These are phyloP conservation scores for Haliclona indistincta DNA, from an alignment of 37 sponge, comb jelly and placozoan genomes.

Conservation along the genomic window DNA sequence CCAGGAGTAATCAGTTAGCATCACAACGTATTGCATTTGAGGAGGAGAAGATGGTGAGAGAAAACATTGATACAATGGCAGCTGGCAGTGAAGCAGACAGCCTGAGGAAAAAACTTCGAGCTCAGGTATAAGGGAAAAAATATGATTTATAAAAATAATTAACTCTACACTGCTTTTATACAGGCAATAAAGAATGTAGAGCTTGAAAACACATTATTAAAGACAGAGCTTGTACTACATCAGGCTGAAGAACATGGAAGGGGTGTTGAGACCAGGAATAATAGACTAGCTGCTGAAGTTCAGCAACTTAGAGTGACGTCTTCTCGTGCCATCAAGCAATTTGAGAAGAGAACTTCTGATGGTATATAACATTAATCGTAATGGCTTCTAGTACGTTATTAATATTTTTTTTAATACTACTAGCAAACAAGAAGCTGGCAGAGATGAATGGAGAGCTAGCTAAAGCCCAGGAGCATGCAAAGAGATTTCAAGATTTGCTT, in stretches of 20 bases:
- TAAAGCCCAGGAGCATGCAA: slow-evolving; percentile 77
- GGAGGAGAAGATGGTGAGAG: slow-evolving; percentile 67
- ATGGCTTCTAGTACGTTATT: not conserved
- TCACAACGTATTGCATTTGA: slow-evolving; percentile 78
- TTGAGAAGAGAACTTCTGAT: slow-evolving; percentile 76
- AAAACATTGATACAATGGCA: slow-evolving; percentile 5
- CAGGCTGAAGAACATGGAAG: slow-evolving; percentile 57
- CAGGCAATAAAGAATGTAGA: slow-evolving; percentile 63
- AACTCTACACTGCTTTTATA: not conserved
- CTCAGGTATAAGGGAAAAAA: slow-evolving; percentile 43
- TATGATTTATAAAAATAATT: not conserved
- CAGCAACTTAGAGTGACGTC: slow-evolving; percentile 49
- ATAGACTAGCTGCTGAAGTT: slow-evolving; percentile 55
- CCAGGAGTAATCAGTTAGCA: slow-evolving; percentile 58
- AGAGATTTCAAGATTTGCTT: slow-evolving; percentile 79
- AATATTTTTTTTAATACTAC: not conserved
- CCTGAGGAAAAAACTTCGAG: slow-evolving; percentile 53
- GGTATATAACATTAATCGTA: slow-evolving; percentile 21
- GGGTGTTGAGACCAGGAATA: slow-evolving; percentile 30
- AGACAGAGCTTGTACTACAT: slow-evolving; percentile 58
- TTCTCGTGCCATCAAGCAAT: slow-evolving; percentile 64
- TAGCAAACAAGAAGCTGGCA: slow-evolving; percentile 72
- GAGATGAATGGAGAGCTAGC: slow-evolving; percentile 71
- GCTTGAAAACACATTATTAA: slow-evolving; percentile 64
- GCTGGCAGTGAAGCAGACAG: slow-evolving; percentile 68